Percentiles rank a stretch among this genome's conserved stretches.
Conservation (phyloP, 2,888 invertebrate genomes). For the Philhelius pedissequus region DNA sequence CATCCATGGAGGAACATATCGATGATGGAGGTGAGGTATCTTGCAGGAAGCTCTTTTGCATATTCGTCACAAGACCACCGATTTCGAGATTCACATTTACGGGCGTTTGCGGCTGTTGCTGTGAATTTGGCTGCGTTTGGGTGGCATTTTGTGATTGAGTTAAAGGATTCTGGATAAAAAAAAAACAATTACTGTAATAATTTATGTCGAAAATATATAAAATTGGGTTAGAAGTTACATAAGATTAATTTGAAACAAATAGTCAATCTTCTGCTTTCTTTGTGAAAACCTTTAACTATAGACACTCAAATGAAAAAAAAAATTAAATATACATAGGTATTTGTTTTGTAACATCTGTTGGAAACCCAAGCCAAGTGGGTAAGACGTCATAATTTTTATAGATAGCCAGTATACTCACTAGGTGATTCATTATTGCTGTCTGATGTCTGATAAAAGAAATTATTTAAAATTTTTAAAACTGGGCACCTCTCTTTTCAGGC, state of each 20-base stretch:
- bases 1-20: conserved; percentile 76
- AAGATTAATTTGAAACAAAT: neutral
- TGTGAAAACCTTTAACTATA: neutral
- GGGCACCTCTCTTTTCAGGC: neutral
- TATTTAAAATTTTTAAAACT: neutral
- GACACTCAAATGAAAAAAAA: too few species aligned
- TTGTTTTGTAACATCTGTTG: neutral
- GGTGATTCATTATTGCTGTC: neutral
- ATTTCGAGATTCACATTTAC: conserved; percentile 76
- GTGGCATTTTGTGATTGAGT: conserved; percentile 46
- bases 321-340: too few species aligned
- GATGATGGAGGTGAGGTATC: conserved; percentile 78
- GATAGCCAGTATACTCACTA: neutral
- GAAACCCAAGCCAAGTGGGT: neutral
- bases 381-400: neutral
- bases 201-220: too few species aligned
- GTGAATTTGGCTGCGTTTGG: conserved; percentile 49
- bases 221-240: neutral
- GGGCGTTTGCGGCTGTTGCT: conserved; percentile 1
- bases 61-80: conserved; percentile 77
- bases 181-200: neutral
- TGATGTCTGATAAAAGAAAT: neutral
- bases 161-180: conserved; percentile 45
- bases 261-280: neutral
- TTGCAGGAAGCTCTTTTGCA: conserved; percentile 77